Base-by-base conservation (phyloP, 2,797 vertebrate species). In the Lacerta bilineata region DNA sequence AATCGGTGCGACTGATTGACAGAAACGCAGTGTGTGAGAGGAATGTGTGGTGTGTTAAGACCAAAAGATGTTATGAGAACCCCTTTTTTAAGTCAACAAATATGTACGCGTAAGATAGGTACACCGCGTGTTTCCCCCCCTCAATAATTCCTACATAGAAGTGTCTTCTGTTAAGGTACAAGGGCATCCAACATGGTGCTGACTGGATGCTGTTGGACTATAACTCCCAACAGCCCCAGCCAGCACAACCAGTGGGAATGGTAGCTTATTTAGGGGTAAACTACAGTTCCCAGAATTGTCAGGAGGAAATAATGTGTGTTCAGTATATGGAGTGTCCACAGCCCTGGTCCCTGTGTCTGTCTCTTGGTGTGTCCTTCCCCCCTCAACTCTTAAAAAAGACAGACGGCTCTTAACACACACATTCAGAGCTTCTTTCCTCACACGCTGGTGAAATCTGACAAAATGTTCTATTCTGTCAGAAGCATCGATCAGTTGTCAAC, bases 401-500 rank as follows among this genome's bases (percentile, higher is more conserved):
- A 84, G 81, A 69, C 64, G 68, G 33, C n/a, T 71, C 61, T 72
- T 18, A 5, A 27, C 8, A 50, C 33, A 27, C 55, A 64, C 43
- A 25, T 39, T 43, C 36, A 36, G 36, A 15, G 20, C 50, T 36
- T 46, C 43, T 55, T 81, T 59, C 55, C 18, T 43, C 86, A n/a
- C 68, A 61, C 1, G 6, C 36, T 55, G 20, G 15, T 8, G 10
- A 59, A 61, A 80, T 15, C 68, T 72, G 86, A 87, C 78, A 80
- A 72, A 74, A 74, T 80, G 78, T 81, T 81, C 86, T 43, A 23
- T 27, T 74, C 50, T 61, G 46, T 41, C 50, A 80, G 79, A 27
- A 29, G 1, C 5, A 8, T 59, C 11, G 77, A n/a, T 80, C 66
- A 7, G 13, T 61, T 72, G 77, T 46, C 77, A 41, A 72, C 69